Evolutionary conservation across 1,140 invertebrate genomes (phyloP).

Genomic region (Araneus ventricosus): DNA sequence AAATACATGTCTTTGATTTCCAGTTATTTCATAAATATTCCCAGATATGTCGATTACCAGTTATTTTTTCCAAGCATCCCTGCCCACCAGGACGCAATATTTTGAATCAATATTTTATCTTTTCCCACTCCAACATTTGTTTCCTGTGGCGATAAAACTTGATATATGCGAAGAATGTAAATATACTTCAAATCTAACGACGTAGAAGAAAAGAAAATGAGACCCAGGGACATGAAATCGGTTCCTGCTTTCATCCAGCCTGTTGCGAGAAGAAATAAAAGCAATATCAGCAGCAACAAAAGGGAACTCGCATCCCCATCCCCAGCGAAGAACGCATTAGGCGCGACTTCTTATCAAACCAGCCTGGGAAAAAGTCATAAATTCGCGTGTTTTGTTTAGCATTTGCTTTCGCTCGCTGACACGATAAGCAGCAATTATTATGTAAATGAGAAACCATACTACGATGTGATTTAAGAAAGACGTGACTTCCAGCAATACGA

Average conservation of each 20-base stretch:
- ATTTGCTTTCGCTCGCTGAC: background rate
- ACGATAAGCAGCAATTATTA: constrained; percentile 56
- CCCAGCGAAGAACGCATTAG: constrained; percentile 12
- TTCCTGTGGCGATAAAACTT: constrained; percentile 43
- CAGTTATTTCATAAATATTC: background rate
- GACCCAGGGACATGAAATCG: constrained; percentile 2
- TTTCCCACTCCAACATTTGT: background rate
- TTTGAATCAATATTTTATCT: background rate
- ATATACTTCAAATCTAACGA: constrained; percentile 51
- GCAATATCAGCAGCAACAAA: background rate
- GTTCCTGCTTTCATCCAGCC: background rate
- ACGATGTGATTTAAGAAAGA: constrained; percentile 12
- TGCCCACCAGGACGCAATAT: background rate
- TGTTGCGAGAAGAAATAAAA: constrained; percentile 23
- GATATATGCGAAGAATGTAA: constrained; percentile 57
- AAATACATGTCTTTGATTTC: background rate
- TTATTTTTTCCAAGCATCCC: background rate
- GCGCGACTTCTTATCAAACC: constrained; percentile 49
- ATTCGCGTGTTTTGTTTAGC: constrained; percentile 24
- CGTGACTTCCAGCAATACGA: background rate
- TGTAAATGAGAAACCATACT: constrained; percentile 43
- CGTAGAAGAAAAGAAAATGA: constrained; percentile 1
- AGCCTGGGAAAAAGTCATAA: constrained; percentile 14
- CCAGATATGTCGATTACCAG: background rate
- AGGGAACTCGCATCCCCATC: background rate